Evolutionary conservation across 2,888 invertebrate species (phyloP).

Genomic region (Eutolmus rufibarbis): DNA sequence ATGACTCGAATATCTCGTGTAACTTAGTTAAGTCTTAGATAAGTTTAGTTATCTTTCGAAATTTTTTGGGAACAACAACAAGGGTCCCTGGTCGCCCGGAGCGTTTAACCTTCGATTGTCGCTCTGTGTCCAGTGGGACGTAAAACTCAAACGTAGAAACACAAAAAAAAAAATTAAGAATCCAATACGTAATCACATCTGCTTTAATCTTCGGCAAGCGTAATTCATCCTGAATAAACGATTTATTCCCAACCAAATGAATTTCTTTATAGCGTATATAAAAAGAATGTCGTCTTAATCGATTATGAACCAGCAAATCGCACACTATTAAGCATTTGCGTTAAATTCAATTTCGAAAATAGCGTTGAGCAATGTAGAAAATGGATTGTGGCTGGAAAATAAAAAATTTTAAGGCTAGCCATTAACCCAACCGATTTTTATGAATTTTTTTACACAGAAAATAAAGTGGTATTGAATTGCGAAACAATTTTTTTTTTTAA

Average conservation of each 20-base stretch:
- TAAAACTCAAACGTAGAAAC: background rate
- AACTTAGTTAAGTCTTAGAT: background rate
- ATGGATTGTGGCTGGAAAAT: no score
- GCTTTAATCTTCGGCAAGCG: background rate
- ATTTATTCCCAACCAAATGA: background rate
- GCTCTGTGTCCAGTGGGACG: background rate
- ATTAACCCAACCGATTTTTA: no score
- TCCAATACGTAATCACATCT: slow-evolving; percentile 31
- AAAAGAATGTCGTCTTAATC: background rate
- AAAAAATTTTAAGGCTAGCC: no score
- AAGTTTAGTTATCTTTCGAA: background rate
- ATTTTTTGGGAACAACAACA: slow-evolving; percentile 17
- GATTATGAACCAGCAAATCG: background rate
- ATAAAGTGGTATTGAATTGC: no score
- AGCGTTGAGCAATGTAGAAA: no score
- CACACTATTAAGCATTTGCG: no score
- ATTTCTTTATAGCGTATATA: background rate
- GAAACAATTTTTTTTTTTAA: no score
- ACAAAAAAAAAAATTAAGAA: background rate
- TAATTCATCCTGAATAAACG: background rate
- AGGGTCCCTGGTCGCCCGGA: background rate
- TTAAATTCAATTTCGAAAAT: no score
- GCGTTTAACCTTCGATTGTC: background rate
- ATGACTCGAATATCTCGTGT: slow-evolving; percentile 24
- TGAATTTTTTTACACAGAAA: no score